Base-by-base conservation (phyloP, 2,888 invertebrate genomes). In the Scaptomyza reducta region DNA sequence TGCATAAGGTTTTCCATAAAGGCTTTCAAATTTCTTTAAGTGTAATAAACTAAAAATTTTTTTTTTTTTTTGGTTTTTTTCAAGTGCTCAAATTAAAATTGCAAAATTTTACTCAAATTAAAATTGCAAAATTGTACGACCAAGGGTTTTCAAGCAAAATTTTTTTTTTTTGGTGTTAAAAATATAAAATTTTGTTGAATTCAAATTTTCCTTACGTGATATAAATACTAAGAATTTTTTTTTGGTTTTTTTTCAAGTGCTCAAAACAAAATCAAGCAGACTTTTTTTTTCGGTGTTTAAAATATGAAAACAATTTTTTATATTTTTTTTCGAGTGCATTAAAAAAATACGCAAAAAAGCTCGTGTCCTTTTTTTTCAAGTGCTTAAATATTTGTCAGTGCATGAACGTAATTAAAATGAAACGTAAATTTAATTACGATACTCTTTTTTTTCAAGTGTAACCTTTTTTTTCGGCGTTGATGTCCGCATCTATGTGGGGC, bases 281-380 rank as follows among this genome's bases (percentile, higher is more conserved):
- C 22, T 25, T 25, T 31, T 31, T 31, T 45, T 55, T 42, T 18
- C 27, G 6, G 18, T 22, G 46, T 41, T 22, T 11, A 14, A 7
- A 35, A 59, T 18, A 49, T 11, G 7, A 9, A 35, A 3, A 22
- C 16, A 3, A 11, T 40, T 63, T 38, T 35, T 13, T 13, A 9
- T 44, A 31, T 10, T 53, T 66, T 60, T 68, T 35, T 60, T 46
- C 22, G 44, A 70, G 76, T 76, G 75, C 29, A 44, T 49, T 13
- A 9, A 41, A 38, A 31, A 14, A 25, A 14, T 31, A 10, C 29
- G 9, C 27, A 22, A 13, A 13, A 7, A 11, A 27, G 33, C n/a
- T n/a, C n/a, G 14, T 49, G 41, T n/a, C n/a, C 22, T 3, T 56
- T 73, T 64, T 67, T 73, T 58, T 64, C n/a, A 35, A 51, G 51